Conservation (phyloP, 2,113 vertebrate species). For the Semicossyphus pulcher region DNA sequence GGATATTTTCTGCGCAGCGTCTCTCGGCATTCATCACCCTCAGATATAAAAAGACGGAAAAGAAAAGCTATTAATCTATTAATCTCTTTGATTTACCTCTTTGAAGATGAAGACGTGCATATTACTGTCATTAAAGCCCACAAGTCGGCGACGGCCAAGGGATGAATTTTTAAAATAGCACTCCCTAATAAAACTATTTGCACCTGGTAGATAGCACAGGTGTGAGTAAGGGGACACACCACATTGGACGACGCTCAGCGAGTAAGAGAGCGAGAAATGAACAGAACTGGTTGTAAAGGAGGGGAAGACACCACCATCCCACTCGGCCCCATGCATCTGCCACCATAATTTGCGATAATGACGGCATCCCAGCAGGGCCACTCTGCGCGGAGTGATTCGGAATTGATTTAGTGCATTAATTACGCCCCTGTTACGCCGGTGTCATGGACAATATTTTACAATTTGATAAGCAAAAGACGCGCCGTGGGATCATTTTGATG, state of each 20-base stretch:
- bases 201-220: constrained; percentile 35
- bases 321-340: constrained; percentile 61
- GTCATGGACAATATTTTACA: constrained; percentile 83
- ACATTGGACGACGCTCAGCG: constrained; percentile 10
- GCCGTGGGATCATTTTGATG: constrained; percentile 69
- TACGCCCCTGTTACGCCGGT: constrained; percentile 72
- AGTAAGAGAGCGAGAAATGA: constrained; percentile 23
- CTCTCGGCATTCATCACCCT: constrained; percentile 6
- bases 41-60: constrained; percentile 9
- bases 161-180: constrained; percentile 25
- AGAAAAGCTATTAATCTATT: neutral
- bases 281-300: neutral
- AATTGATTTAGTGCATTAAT: constrained; percentile 84
- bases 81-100: constrained; percentile 12
- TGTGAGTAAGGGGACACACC: constrained; percentile 15
- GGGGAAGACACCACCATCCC: constrained; percentile 22
- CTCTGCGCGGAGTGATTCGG: constrained; percentile 59
- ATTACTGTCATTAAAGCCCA: constrained; percentile 26
- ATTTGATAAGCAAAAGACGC: constrained; percentile 81
- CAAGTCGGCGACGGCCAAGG: neutral
- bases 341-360: constrained; percentile 75
- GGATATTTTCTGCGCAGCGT: neutral
- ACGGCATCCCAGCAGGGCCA: constrained; percentile 72
- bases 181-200: constrained; percentile 42
- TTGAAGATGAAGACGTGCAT: constrained; percentile 17